Evolutionary conservation across 1,140 invertebrate genomes (phyloP), one percentile per base, ranked within the genome.

Genomic region (Drosophila kanapiae): DNA sequence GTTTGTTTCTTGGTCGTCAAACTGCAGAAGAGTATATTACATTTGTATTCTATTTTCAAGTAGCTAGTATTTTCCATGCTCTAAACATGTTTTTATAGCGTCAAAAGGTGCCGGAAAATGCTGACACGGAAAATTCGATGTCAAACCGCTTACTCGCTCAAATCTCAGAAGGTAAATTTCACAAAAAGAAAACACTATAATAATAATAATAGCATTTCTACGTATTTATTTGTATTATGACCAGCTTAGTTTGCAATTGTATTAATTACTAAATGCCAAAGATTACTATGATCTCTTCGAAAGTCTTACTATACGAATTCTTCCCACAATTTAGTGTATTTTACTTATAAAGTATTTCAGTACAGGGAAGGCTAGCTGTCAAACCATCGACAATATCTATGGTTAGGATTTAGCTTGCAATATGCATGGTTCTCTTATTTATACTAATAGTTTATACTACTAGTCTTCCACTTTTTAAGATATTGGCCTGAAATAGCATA

Each of bases 71-170:
- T 53, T 37, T 14, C 11, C 16, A 4, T 2, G 5, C 18, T 35
- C 11, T 38, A 5, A 56, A 27, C 56, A 58, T 35, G 56, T 58
- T 58, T 16, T 27, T n/a, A 6, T 13, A 7, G 23, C 53, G 8
- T 9, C 49, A 53, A 53, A 23, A 56, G 13, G 10, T 23, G 16
- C 13, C 6, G 0, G 14, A 57, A 57, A 8, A 29, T 27, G 54
- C 54, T 58, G 54, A 58, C 54, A 29, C 18, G 6, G 4, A 6
- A 57, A 16, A 42, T 58, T 58, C 42, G 54, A 58, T 16, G 35
- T 29, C 37, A n/a, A n/a, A 43, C 23, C 42, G 56, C 37, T 57
- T 23, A 56, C 13, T 38, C 13, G 18, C 13, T 27, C 14, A 38
- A 23, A 35, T 38, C 33, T n/a, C 9, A 33, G 16, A 11, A 37